Conservation (phyloP, 2,797 vertebrate genomes). For the Falco cherrug region DNA sequence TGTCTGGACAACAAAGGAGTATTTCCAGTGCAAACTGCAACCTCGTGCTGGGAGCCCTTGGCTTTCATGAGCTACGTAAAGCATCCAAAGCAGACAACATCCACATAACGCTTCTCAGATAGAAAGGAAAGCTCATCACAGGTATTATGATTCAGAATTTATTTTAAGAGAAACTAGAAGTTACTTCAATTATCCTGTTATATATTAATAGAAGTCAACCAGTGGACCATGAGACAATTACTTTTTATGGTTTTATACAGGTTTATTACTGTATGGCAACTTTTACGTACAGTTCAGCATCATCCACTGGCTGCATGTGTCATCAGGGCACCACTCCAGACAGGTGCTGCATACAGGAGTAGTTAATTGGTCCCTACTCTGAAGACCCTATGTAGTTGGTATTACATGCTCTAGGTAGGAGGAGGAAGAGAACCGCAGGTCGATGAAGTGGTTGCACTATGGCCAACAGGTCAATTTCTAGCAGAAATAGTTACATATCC, state of each 20-base stretch:
- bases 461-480: neutral
- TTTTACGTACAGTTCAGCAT: neutral
- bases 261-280: neutral
- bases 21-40: neutral
- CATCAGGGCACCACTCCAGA: neutral
- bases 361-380: neutral
- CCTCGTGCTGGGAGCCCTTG: neutral
- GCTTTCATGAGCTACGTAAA: neutral
- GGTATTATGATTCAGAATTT: neutral
- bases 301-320: neutral
- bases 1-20: neutral
- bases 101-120: neutral
- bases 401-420: neutral
- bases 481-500: neutral
- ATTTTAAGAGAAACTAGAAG: neutral
- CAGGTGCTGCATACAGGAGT: neutral
- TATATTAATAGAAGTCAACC: neutral
- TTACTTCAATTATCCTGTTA: neutral
- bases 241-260: neutral
- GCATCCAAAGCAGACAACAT: neutral
- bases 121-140: neutral
- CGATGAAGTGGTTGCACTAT: neutral
- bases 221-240: neutral
- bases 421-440: neutral
- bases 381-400: accelerated